Percentiles rank a stretch among this genome's conserved stretches.
Conservation (phyloP, 2,797 vertebrate genomes). For the Heterohyrax brucei region DNA sequence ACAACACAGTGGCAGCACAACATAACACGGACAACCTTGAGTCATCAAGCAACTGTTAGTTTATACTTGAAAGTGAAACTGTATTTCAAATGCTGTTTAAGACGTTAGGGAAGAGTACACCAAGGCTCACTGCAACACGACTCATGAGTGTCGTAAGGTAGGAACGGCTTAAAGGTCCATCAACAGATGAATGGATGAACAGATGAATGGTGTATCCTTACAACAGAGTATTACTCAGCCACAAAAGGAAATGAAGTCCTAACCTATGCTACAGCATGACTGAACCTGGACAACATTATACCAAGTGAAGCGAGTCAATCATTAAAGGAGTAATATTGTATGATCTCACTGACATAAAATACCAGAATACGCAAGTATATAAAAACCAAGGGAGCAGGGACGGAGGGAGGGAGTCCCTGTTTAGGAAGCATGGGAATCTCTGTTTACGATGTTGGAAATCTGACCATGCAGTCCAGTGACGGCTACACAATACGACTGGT, state of each 20-base stretch:
- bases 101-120: not conserved
- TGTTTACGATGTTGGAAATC: no score
- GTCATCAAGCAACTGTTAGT: not conserved
- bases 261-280: not conserved
- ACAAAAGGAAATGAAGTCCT: not conserved
- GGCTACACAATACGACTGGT: no score
- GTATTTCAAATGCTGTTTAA: constrained; percentile 20
- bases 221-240: not conserved
- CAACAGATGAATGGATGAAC: not conserved
- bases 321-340: not conserved
- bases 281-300: not conserved
- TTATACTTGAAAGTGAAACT: not conserved
- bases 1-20: not conserved
- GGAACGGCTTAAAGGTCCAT: not conserved
- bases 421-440: no score
- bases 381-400: not conserved
- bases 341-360: not conserved
- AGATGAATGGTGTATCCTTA: not conserved
- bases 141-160: not conserved
- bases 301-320: not conserved
- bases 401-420: no score
- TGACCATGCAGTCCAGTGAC: no score
- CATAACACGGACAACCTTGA: not conserved
- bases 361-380: not conserved
- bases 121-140: not conserved